Conservation (phyloP, 2,888 invertebrate species). For the Icerya purchasi region DNA sequence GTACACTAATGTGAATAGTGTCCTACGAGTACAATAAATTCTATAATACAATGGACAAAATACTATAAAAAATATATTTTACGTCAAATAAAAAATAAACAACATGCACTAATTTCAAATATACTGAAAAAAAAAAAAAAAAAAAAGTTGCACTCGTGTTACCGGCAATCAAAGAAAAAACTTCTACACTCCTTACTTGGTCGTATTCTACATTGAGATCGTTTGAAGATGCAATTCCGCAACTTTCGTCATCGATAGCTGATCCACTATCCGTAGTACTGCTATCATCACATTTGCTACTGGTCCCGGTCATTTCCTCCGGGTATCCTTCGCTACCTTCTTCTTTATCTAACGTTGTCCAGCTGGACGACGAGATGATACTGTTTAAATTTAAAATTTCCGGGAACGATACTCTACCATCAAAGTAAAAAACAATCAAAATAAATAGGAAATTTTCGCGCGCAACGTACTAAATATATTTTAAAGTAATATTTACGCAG, state of each 20-base stretch:
- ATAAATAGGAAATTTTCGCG: neutral
- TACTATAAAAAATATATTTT: too few relatives aligned
- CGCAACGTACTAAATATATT: slow-evolving; percentile 7
- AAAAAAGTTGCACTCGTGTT: too few relatives aligned
- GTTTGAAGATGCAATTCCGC: slow-evolving; percentile 7
- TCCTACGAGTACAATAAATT: too few relatives aligned
- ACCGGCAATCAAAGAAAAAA: too few relatives aligned
- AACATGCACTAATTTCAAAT: too few relatives aligned
- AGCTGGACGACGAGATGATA: slow-evolving; percentile 29
- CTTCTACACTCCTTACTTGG: too few relatives aligned
- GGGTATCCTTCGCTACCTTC: slow-evolving; percentile 24
- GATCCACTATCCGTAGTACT: slow-evolving; percentile 46
- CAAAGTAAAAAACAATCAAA: slow-evolving; percentile 12
- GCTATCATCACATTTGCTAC: slow-evolving; percentile 38
- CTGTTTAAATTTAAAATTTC: slow-evolving; percentile 55
- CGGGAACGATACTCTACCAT: slow-evolving; percentile 54
- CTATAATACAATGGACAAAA: too few relatives aligned
- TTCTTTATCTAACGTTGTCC: slow-evolving; percentile 4
- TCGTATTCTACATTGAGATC: slow-evolving; percentile 12
- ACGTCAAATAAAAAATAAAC: too few relatives aligned
- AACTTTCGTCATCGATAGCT: slow-evolving; percentile 32
- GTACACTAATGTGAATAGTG: too few relatives aligned
- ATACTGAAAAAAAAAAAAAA: too few relatives aligned
- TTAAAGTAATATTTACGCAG: neutral
- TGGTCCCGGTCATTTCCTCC: slow-evolving; percentile 28